Evolutionary conservation across 2,888 invertebrate species (phyloP), one percentile per base, ranked within the genome.

Genomic region (Protophormia terraenovae): DNA sequence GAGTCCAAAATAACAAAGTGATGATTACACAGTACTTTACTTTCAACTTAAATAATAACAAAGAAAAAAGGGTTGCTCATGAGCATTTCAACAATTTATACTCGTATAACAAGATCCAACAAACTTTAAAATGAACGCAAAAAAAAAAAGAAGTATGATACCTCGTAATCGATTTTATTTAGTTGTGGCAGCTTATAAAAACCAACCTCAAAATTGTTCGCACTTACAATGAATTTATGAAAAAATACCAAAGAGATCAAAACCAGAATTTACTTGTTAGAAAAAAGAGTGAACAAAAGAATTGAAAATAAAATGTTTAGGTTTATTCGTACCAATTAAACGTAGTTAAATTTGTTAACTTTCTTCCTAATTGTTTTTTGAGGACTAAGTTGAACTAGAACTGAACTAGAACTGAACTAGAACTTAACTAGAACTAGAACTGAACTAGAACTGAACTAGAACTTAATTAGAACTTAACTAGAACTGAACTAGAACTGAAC

Each of bases 11-110:
- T 71, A 82, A 81, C 53, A 76, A 82, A 82, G 80, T 80, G 80
- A 80, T 84, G 84, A 84, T 80, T 80, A 80, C 80, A 84, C 45
- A 60, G 76, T 76, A 71, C 67, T 69, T 67, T 53, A 77, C 72
- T 47, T 32, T 45, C 16, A 77, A 67, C 55, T 19, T 41, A 77
- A 27, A 19, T 27, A 55, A 45, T 62, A 71, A 19, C 24, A 24
- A 45, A 29, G 35, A 66, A 83, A n/a, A n/a, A 72, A 58, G 64
- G 78, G 72, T 72, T 71, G 84, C 66, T 67, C 50, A 66, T 50
- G 67, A 69, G 58, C 45, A 29, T 64, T 76, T 69, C 82, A 82
- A 47, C 60, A 69, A 32, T 45, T 38, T n/a, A n/a, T n/a, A n/a
- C n/a, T n/a, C 38, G 10, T 64, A 41, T 62, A 80, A 80, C 66